phyloP scores from a whole-genome alignment of 1,140 invertebrate genomes.

The Trinorchestia longiramus region DNA sequence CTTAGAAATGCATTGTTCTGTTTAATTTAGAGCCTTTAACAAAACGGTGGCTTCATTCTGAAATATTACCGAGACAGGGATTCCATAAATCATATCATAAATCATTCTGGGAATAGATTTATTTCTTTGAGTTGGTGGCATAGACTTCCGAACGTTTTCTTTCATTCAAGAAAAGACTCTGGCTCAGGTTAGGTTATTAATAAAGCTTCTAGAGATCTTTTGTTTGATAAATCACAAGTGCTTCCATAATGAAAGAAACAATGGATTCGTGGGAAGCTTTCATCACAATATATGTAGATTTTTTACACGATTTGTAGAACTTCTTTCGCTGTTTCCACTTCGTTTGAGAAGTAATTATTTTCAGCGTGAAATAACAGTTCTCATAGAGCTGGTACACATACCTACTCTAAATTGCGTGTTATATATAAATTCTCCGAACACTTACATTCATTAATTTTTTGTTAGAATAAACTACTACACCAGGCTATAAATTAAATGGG shows the following conservation, averaged over 20 bases:
- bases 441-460: background rate
- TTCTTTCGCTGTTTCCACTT: background rate
- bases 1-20: background rate
- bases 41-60: slow-evolving; percentile 6
- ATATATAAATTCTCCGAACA: background rate
- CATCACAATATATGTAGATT: background rate
- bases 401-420: background rate
- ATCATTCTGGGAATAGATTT: background rate
- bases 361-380: background rate
- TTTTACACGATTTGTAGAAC: background rate
- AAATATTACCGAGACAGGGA: background rate
- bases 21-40: slow-evolving; percentile 9
- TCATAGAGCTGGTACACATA: background rate
- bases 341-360: background rate
- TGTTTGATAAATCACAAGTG: background rate
- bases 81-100: background rate
- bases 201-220: background rate
- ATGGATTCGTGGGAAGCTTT: background rate
- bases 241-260: background rate
- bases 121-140: background rate
- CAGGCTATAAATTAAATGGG: too few species aligned
- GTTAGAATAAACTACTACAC: background rate
- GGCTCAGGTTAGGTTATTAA: background rate
- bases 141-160: slow-evolving; percentile 1
- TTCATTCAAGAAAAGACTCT: background rate